Conservation (phyloP, 2,113 vertebrate species). For the Zosterops japonicus region DNA sequence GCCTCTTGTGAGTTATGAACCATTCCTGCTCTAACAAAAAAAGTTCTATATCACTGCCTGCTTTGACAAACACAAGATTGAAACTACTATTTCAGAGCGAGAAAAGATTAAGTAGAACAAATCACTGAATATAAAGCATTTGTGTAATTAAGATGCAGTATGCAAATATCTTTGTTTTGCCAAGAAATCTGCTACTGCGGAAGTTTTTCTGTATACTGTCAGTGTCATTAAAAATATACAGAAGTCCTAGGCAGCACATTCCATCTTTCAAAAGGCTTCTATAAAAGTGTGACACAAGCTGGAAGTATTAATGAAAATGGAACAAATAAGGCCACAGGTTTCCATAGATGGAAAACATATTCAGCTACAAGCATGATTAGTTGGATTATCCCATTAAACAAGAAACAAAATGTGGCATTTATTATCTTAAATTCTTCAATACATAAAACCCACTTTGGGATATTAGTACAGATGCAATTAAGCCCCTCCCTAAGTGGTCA, state of each 20-base stretch:
- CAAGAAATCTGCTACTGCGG: neutral
- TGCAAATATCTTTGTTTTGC: neutral
- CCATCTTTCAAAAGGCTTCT: neutral
- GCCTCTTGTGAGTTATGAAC: conserved; percentile 59
- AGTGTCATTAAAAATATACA: neutral
- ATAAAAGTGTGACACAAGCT: neutral
- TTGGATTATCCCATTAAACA: neutral
- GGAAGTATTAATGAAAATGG: neutral
- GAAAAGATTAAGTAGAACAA: conserved; percentile 29
- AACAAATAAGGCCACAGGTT: neutral
- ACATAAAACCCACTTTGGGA: neutral
- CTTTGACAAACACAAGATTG: neutral
- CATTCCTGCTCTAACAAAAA: conserved; percentile 46
- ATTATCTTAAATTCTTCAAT: neutral
- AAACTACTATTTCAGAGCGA: neutral
- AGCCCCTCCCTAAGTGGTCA: neutral
- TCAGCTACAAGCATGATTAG: neutral
- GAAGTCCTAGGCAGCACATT: neutral
- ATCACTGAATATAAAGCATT: neutral
- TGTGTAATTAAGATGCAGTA: neutral
- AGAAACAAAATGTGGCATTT: neutral
- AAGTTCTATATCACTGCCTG: conserved; percentile 40
- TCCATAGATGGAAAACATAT: neutral
- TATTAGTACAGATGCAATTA: neutral
- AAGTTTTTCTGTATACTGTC: neutral